phyloP scores from a whole-genome alignment of 2,113 vertebrate genomes.

The Clarias magur region DNA sequence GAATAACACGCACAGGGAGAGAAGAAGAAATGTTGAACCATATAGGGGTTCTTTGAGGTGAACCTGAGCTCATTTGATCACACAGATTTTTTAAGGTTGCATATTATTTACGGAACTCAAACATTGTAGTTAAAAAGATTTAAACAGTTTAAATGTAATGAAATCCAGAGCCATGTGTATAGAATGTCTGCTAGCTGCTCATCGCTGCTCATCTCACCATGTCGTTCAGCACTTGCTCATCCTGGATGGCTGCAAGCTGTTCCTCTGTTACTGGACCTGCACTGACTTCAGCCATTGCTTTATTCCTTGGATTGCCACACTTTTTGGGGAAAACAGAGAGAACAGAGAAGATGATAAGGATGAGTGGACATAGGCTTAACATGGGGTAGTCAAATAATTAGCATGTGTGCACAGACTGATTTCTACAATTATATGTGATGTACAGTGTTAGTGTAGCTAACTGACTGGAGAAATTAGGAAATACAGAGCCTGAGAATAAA shows the following conservation, averaged over 20 bases:
- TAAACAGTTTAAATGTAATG: slow-evolving; percentile 33
- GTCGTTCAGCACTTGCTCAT: slow-evolving; percentile 88
- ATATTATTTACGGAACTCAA: not conserved
- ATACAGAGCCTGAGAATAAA: not conserved
- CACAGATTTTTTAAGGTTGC: not conserved
- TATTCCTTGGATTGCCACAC: not conserved
- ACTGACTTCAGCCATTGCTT: slow-evolving; percentile 15
- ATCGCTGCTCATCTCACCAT: slow-evolving; percentile 78
- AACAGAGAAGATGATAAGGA: not conserved
- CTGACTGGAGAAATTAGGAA: not conserved
- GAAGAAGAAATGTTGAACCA: not conserved
- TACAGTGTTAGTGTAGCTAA: not conserved
- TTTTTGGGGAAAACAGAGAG: slow-evolving; percentile 1
- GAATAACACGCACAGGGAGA: slow-evolving; percentile 1
- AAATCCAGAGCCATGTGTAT: slow-evolving; percentile 15
- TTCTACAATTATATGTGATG: not conserved
- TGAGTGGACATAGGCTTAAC: not conserved
- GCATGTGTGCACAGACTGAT: not conserved
- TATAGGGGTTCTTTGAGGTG: not conserved
- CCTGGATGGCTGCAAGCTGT: slow-evolving; percentile 83
- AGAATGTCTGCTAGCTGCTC: slow-evolving; percentile 2
- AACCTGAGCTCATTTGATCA: not conserved
- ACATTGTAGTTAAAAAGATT: not conserved
- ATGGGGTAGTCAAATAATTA: not conserved
- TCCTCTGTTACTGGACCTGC: slow-evolving; percentile 67